A percentile compares a stretch with the other conserved stretches of the same genome.
Conservation (phyloP, 1,140 invertebrate genomes). For the Pachypeltis micranthus region DNA sequence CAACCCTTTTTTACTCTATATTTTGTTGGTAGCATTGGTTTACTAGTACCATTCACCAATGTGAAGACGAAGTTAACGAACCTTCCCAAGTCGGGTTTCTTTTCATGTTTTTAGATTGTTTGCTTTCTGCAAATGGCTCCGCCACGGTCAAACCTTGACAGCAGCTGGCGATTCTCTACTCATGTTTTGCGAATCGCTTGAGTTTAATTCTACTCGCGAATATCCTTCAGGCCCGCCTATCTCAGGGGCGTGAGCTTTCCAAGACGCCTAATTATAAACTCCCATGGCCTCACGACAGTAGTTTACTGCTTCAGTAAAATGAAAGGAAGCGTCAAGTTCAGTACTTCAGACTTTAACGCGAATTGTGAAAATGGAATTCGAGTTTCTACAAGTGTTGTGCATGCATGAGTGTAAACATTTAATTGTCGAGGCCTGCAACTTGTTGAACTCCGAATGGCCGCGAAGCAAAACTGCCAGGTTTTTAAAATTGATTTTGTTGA, state of each 20-base stretch:
- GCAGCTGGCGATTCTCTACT: neutral
- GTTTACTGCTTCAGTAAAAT: neutral
- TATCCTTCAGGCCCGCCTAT: neutral
- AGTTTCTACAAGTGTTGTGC: constrained; percentile 22
- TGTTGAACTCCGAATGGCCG: constrained; percentile 29
- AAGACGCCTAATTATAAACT: neutral
- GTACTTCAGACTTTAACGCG: neutral
- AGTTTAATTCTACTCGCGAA: neutral
- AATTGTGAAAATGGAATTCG: constrained; percentile 14
- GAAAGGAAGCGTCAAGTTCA: neutral
- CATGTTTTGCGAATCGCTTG: neutral
- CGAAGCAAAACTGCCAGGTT: constrained; percentile 27
- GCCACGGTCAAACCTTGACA: constrained; percentile 7
- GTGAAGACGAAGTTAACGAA: too few relatives aligned
- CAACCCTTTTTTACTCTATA: too few relatives aligned
- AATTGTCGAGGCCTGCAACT: constrained; percentile 24
- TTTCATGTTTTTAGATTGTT: too few relatives aligned
- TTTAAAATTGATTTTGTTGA: neutral
- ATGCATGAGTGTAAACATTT: constrained; percentile 24
- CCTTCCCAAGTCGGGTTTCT: too few relatives aligned
- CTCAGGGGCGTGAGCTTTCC: neutral
- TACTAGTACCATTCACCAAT: too few relatives aligned
- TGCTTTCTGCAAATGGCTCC: too few relatives aligned
- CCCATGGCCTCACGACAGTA: neutral
- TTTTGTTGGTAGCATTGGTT: too few relatives aligned